Percentiles rank a stretch among this genome's conserved stretches.
Conservation (phyloP, 1,140 invertebrate species). For the Drosophila varians region DNA sequence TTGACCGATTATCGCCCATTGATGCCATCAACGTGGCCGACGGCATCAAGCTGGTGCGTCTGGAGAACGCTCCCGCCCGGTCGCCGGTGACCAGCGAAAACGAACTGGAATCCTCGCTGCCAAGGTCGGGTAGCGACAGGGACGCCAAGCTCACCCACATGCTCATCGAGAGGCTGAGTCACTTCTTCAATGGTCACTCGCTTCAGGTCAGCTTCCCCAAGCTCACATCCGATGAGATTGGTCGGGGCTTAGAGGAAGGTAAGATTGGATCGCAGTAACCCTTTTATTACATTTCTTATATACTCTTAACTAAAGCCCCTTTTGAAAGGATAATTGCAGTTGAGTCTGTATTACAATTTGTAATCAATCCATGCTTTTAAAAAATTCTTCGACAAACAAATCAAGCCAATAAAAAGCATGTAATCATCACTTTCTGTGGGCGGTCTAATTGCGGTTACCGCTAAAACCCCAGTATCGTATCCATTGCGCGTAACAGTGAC, state of each 20-base stretch:
- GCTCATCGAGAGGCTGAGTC: conserved; percentile 88
- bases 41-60: conserved; percentile 87
- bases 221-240: conserved; percentile 87
- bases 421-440: conserved; percentile 40
- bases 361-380: neutral
- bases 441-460: conserved; percentile 61
- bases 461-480: conserved; percentile 50
- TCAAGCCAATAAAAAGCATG: neutral
- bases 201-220: conserved; percentile 90
- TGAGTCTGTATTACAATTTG: neutral
- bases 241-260: conserved; percentile 90
- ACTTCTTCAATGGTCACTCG: conserved; percentile 89
- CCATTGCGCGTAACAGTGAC: conserved; percentile 79
- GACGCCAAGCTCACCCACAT: conserved; percentile 88
- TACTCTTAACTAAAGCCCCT: neutral
- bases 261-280: conserved; percentile 44
- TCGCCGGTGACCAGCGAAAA: conserved; percentile 84
- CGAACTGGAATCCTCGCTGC: conserved; percentile 88
- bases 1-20: conserved; percentile 88
- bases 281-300: neutral
- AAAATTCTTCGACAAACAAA: conserved; percentile 21
- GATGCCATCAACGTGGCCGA: conserved; percentile 88
- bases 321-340: neutral
- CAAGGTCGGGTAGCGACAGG: conserved; percentile 86
- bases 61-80: conserved; percentile 79